Percentiles rank a stretch among this genome's conserved stretches.
These are phyloP conservation scores for Nasonia longicornis DNA, from an alignment of 1,140 invertebrate genomes.

Conservation along the genomic window DNA sequence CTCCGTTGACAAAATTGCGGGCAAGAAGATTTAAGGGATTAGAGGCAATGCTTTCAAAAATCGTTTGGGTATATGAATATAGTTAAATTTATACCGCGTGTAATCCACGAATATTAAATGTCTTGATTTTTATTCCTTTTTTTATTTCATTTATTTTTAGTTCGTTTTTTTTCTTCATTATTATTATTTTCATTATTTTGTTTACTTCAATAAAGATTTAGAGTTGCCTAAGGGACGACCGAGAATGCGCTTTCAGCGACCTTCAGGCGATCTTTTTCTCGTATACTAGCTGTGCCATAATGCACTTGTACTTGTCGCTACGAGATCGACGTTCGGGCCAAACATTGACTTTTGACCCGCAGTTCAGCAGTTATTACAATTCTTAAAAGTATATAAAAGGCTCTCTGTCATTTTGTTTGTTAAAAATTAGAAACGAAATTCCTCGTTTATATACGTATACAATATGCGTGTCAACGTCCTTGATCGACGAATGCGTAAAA, in stretches of 20 bases:
- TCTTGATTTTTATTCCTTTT: conserved; percentile 47
- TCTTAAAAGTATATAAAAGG: not conserved
- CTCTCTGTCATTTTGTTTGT: not conserved
- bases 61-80: conserved; percentile 40
- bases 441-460: not conserved
- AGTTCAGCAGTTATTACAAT: not conserved
- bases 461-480: not conserved
- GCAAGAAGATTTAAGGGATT: conserved; percentile 40
- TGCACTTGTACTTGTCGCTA: conserved; percentile 70
- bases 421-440: not conserved
- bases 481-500: not conserved
- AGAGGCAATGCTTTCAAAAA: conserved; percentile 45
- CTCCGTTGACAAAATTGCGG: conserved; percentile 36
- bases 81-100: conserved; percentile 43
- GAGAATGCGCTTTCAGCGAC: conserved; percentile 56
- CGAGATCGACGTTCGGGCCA: conserved; percentile 58
- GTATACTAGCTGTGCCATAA: conserved; percentile 70
- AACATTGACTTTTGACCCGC: conserved; percentile 49
- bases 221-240: conserved; percentile 62
- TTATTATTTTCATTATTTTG: conserved; percentile 50
- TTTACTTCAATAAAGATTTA: conserved; percentile 66
- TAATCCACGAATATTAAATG: conserved; percentile 51
- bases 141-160: conserved; percentile 50
- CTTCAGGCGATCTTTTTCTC: conserved; percentile 60
- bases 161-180: conserved; percentile 39